Evolutionary conservation across 2,113 vertebrate species (phyloP), one percentile per base, ranked within the genome.

Genomic region (Cheilinus undulatus): DNA sequence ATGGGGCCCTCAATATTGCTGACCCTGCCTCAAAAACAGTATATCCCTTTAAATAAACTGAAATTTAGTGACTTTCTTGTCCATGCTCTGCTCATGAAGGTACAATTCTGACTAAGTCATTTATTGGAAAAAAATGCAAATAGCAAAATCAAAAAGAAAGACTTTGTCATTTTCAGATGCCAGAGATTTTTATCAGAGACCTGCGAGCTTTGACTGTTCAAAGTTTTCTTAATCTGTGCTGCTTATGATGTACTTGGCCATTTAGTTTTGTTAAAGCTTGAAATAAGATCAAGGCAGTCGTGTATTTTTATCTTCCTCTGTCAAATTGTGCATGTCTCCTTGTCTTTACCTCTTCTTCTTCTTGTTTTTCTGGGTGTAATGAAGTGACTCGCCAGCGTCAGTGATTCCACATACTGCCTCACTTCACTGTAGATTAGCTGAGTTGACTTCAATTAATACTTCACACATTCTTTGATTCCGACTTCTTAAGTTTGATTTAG

Each of bases 371-470:
- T 28, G 27, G 27, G 20, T 22, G n/a, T 30, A 50, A 26, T 56
- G 50, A 67, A 32, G 38, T 27, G 23, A 63, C 40, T 61, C 43
- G 43, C 45, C 45, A 32, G 3, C 19, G 23, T 52, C 7, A 34
- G 19, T 42, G 40, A 42, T 17, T 19, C 40, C 14, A 42, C 40
- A 3, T 7, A 27, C 32, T 50, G 40, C 15, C 57, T 54, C 60
- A 66, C 20, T 60, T 36, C 45, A 48, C 30, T 58, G n/a, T 22
- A 64, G 40, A 53, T 73, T 22, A 73, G 48, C 20, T 63, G 34
- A 64, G 20, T 46, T 76, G 50, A 66, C 49, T 52, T 69, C 12
- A 60, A 40, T 65, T 66, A 43, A 73, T 65, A 43, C 27, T 61
- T 57, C 50, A 34, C 20, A 20, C 19, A 20, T 32, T 50, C 42